Percentiles rank a stretch among this genome's conserved stretches.
These are phyloP conservation scores for Ophion costatus DNA, from an alignment of 2,888 invertebrate genomes.

Conservation along the genomic window DNA sequence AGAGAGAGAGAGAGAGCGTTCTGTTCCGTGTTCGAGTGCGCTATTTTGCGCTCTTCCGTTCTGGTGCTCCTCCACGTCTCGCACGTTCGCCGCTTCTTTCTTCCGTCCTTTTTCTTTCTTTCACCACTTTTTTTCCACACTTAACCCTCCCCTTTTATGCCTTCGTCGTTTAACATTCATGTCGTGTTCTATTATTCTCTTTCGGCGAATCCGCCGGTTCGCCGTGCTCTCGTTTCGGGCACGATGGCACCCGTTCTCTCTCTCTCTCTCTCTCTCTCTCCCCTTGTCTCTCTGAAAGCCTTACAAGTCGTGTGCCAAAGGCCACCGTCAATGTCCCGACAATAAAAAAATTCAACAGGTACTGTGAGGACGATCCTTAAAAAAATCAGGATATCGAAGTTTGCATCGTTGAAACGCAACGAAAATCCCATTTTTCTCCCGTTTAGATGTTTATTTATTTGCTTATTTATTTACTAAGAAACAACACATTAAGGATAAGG, in stretches of 20 bases:
- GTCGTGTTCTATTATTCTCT: conserved; percentile 58
- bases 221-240: conserved; percentile 10
- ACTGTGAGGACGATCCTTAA: background rate
- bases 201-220: conserved; percentile 30
- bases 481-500: background rate
- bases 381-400: background rate
- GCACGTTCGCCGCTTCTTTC: background rate
- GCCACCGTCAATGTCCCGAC: background rate
- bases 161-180: conserved; percentile 58
- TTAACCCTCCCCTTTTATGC: conserved; percentile 55
- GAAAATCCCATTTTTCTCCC: no score
- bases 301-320: conserved; percentile 19
- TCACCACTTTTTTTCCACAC: conserved; percentile 42
- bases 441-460: no score
- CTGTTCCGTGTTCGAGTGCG: conserved; percentile 9
- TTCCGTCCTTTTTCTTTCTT: conserved; percentile 23
- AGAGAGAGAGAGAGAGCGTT: background rate
- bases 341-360: background rate
- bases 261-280: conserved; percentile 16
- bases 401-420: background rate
- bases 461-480: background rate
- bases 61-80: conserved; percentile 25
- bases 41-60: conserved; percentile 32
- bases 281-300: background rate
- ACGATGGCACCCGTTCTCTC: background rate